Evolutionary conservation across 1,140 invertebrate genomes (phyloP).

Genomic region (Plutomurus gul): DNA sequence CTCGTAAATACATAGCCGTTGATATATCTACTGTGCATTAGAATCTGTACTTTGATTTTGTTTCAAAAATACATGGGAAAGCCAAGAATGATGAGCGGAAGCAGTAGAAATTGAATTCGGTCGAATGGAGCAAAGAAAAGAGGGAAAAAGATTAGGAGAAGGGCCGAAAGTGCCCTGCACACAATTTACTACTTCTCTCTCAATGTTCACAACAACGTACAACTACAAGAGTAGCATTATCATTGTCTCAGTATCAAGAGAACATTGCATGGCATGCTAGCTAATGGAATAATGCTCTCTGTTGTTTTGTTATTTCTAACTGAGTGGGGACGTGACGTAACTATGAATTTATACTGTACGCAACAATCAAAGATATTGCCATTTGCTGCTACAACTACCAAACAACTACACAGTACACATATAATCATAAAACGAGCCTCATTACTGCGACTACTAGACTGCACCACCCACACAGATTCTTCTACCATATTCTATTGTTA

Average conservation of each 20-base stretch:
- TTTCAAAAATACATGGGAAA: conserved; percentile 19
- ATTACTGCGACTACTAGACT: too few species aligned
- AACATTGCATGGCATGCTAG: neutral
- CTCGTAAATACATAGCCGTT: neutral
- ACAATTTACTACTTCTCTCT: too few species aligned
- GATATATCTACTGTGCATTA: too few species aligned
- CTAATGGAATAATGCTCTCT: conserved; percentile 20
- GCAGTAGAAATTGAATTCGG: conserved; percentile 29
- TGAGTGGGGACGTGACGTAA: conserved; percentile 13
- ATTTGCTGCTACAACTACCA: neutral
- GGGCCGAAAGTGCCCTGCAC: too few species aligned
- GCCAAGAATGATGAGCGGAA: conserved; percentile 29
- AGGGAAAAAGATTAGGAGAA: neutral
- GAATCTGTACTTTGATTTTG: neutral
- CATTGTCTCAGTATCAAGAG: conserved; percentile 9
- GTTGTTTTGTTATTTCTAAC: conserved; percentile 2
- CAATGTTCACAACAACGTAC: neutral
- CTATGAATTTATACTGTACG: neutral
- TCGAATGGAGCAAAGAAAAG: conserved; percentile 28
- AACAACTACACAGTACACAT: too few species aligned
- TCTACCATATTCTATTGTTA: too few species aligned
- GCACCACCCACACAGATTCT: too few species aligned
- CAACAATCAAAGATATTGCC: neutral
- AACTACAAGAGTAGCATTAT: neutral
- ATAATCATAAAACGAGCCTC: too few species aligned